Conservation (phyloP, 2,113 vertebrate genomes). For the Xiphophorus maculatus region DNA sequence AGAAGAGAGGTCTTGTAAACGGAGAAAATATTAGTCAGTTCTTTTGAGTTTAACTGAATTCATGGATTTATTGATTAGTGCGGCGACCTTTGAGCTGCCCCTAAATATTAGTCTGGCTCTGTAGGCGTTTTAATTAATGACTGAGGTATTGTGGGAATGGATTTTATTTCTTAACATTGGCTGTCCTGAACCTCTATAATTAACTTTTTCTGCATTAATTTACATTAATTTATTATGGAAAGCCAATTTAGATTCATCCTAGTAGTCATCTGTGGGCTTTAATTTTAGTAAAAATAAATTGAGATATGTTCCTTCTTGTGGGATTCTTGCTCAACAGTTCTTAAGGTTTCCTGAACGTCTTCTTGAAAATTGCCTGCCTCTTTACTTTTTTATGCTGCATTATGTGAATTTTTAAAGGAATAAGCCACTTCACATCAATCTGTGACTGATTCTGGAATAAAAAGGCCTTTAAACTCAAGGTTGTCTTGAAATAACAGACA, state of each 20-base stretch:
- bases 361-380: too few relatives aligned
- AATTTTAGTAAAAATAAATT: not conserved
- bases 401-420: too few relatives aligned
- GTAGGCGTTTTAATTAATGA: not conserved
- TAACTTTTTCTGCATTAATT: not conserved
- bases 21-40: not conserved
- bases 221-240: not conserved
- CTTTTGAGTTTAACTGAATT: constrained; percentile 3
- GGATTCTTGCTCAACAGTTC: too few relatives aligned
- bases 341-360: too few relatives aligned
- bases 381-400: too few relatives aligned
- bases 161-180: not conserved
- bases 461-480: too few relatives aligned
- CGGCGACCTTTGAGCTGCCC: not conserved
- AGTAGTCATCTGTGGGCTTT: not conserved
- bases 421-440: too few relatives aligned
- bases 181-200: not conserved
- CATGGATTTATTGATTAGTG: constrained; percentile 4
- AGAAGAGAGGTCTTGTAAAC: not conserved
- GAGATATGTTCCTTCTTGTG: too few relatives aligned
- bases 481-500: too few relatives aligned
- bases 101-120: not conserved
- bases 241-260: not conserved
- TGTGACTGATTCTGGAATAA: too few relatives aligned
- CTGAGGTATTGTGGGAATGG: not conserved